These are phyloP conservation scores for Drosophila kikkawai DNA, from an alignment of 1,140 invertebrate genomes.

Conservation along the genomic window DNA sequence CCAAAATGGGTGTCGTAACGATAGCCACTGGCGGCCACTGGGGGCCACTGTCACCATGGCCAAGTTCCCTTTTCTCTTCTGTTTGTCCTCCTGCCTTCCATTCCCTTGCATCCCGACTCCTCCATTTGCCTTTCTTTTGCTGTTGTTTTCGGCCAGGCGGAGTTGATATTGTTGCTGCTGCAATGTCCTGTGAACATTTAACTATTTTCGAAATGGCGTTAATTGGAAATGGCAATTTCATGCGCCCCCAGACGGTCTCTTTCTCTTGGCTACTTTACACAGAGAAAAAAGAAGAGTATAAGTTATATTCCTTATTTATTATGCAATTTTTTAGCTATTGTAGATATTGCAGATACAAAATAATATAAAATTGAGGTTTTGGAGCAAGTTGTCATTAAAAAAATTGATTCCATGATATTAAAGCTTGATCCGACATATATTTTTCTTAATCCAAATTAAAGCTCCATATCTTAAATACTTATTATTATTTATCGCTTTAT, in stretches of 20 bases:
- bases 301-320: neutral
- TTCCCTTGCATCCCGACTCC: neutral
- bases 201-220: constrained; percentile 83
- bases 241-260: constrained; percentile 46
- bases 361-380: too few species aligned
- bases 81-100: neutral
- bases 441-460: neutral
- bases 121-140: constrained; percentile 44
- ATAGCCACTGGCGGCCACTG: constrained; percentile 1
- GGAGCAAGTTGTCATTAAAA: neutral
- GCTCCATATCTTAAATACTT: too few species aligned
- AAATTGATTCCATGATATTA: neutral
- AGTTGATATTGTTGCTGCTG: constrained; percentile 41
- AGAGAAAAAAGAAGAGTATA: neutral
- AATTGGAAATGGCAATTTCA: constrained; percentile 84
- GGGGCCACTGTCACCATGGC: constrained; percentile 52
- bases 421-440: too few species aligned
- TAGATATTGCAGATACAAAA: neutral
- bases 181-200: constrained; percentile 68
- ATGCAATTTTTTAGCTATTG: neutral
- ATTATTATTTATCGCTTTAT: neutral
- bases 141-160: constrained; percentile 41
- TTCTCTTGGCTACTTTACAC: neutral
- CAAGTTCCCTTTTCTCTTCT: neutral
- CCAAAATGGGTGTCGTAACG: constrained; percentile 26